Evolutionary conservation across 1,140 invertebrate genomes (phyloP).

Genomic region (Eumeta japonica): DNA sequence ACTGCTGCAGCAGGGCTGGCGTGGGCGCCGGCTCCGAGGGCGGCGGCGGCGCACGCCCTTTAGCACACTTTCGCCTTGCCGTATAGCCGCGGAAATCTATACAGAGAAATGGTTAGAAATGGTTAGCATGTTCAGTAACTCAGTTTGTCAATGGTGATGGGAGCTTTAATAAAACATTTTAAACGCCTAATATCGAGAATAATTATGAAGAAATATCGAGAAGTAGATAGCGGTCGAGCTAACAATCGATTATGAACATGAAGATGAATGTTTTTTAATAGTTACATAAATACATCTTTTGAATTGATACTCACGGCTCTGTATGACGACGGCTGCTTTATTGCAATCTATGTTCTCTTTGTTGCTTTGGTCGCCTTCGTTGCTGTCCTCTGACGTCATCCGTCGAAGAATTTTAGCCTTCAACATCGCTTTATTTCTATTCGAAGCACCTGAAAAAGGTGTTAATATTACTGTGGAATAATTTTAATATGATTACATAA

Average conservation of each 20-base stretch:
- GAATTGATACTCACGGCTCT: conserved; percentile 61
- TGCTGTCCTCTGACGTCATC: conserved; percentile 41
- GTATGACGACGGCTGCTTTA: conserved; percentile 65
- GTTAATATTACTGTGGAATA: neutral
- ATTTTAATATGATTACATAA: neutral
- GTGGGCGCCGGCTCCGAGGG: conserved; percentile 21
- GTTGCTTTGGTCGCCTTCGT: conserved; percentile 33
- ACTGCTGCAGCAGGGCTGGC: conserved; percentile 30
- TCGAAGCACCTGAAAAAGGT: conserved; percentile 30
- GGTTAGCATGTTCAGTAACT: too few relatives aligned
- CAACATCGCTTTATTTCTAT: conserved; percentile 44
- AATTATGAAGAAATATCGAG: too few relatives aligned
- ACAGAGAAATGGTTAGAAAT: too few relatives aligned
- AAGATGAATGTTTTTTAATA: too few relatives aligned
- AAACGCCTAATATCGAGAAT: too few relatives aligned
- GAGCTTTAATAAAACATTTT: too few relatives aligned
- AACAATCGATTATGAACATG: too few relatives aligned
- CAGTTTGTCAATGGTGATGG: too few relatives aligned
- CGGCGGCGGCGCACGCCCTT: conserved; percentile 46
- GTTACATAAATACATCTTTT: neutral
- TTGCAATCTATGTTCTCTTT: conserved; percentile 58
- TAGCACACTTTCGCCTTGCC: conserved; percentile 63
- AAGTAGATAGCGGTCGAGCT: too few relatives aligned
- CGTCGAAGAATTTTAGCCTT: conserved; percentile 43
- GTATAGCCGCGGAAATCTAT: conserved; percentile 68